Percentiles rank a stretch among this genome's conserved stretches.
Evolutionary conservation across 2,113 vertebrate genomes (phyloP).

Genomic region (Pteronura brasiliensis): DNA sequence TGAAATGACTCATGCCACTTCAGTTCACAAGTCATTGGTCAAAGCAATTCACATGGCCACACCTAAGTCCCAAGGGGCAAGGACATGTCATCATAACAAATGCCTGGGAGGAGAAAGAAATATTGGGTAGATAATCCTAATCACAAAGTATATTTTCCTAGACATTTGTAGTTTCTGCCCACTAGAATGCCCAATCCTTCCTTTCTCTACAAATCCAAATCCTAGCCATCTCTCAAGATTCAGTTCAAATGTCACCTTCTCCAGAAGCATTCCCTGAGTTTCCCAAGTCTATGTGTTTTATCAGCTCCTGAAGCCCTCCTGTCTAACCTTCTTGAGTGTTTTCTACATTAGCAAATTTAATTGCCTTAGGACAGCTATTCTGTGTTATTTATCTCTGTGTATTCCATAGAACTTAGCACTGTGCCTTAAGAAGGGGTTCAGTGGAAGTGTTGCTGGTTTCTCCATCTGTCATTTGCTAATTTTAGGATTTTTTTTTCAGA

Average conservation of each 20-base stretch:
- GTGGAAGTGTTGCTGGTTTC: not conserved
- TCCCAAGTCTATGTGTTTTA: not conserved
- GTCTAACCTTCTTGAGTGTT: not conserved
- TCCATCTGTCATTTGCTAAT: not conserved
- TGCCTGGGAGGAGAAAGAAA: not conserved
- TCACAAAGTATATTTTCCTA: not conserved
- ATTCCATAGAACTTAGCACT: not conserved
- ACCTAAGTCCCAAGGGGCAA: not conserved
- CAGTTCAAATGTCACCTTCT: not conserved
- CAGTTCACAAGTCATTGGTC: not conserved
- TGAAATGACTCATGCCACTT: not conserved
- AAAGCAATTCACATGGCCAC: not conserved
- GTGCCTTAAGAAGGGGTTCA: not conserved
- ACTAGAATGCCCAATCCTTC: not conserved
- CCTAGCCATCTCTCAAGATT: not conserved
- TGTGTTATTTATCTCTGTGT: not conserved
- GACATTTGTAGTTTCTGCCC: not conserved
- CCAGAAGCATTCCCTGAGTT: not conserved
- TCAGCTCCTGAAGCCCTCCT: not conserved
- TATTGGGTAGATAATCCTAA: not conserved
- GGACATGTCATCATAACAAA: not conserved
- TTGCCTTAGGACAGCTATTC: not conserved
- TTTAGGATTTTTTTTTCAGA: not conserved
- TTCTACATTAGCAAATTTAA: not conserved
- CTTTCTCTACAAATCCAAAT: not conserved